Base-by-base conservation (phyloP, 2,797 vertebrate species). In the Leptoclinus maculatus region DNA sequence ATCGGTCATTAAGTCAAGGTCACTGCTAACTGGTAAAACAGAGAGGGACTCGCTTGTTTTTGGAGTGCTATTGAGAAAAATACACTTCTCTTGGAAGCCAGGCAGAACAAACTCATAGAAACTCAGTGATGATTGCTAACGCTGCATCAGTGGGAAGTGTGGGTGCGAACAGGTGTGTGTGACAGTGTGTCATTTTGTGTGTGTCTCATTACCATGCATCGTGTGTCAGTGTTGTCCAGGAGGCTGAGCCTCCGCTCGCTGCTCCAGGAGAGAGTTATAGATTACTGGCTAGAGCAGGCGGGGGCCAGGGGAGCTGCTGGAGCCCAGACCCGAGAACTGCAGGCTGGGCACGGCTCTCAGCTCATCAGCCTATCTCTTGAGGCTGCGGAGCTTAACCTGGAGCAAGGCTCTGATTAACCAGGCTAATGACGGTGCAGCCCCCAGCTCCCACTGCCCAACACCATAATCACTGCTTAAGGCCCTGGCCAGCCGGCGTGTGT, bases 401-500 rank as follows among this genome's bases (percentile, higher is more conserved):
- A 96, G 95, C 95, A 95, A 93, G 95, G 93, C 95, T 97, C 97
- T 99, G 97, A 99, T 99, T 98, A 98, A 97, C 96, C 96, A 96
- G 97, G 96, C 97, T 98, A 97, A 98, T 98, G 97, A 97, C 94
- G 85, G 92, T 87, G 89, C 80, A 80, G 89, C 95, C 93, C 93
- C 91, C 90, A 89, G 89, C 83, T 91, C 90, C 93, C 94, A 94
- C 91, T 92, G 93, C 93, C 93, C 94, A 93, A 92, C 93, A 94
- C 94, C 93, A 96, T 96, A 96, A 96, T 96, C 95, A 94, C 94
- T 94, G 94, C 95, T 96, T 90, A 94, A 95, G 95, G 95, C 87
- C 85, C 68, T 7, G 80, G 82, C 80, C 74, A 63, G 86, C 84
- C 45, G 23, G 62, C 60, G 7, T 78, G 83, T 92, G 88, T 89